Conservation (phyloP, 2,888 invertebrate species). For the Dromius quadrimaculatus region DNA sequence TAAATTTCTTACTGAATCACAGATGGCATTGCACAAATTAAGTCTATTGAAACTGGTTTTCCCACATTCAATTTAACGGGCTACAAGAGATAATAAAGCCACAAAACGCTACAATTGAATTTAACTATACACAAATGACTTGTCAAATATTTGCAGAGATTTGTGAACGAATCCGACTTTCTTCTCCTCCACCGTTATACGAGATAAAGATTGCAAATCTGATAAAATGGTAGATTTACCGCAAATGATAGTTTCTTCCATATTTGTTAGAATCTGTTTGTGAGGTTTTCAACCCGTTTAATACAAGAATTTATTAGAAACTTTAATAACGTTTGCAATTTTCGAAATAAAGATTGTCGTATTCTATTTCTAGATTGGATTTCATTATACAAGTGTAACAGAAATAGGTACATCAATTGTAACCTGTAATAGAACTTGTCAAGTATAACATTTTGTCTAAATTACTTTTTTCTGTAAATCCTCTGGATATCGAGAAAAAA, state of each 20-base stretch:
- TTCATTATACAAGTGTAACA: too few species aligned
- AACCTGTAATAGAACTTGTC: too few species aligned
- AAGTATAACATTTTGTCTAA: too few species aligned
- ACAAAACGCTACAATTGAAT: conserved; percentile 30
- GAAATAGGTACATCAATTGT: too few species aligned
- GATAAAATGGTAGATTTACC: not conserved
- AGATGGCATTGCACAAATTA: conserved; percentile 27
- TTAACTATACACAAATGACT: conserved; percentile 27
- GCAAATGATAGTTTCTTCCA: not conserved
- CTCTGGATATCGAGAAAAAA: too few species aligned
- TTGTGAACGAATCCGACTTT: not conserved
- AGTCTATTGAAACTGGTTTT: conserved; percentile 23
- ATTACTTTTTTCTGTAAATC: too few species aligned
- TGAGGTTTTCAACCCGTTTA: conserved; percentile 11
- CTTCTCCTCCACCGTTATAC: conserved; percentile 8
- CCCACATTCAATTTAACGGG: conserved; percentile 15
- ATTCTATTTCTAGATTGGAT: too few species aligned
- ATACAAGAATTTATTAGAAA: conserved; percentile 26
- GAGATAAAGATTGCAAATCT: conserved; percentile 7
- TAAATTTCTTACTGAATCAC: conserved; percentile 21
- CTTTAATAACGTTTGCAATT: conserved; percentile 18
- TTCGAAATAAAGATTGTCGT: too few species aligned
- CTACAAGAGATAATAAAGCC: conserved; percentile 19
- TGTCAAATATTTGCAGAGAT: not conserved
- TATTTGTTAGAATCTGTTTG: conserved; percentile 13